Conservation (phyloP, 2,113 vertebrate species). For the Mesitornis unicolor region DNA sequence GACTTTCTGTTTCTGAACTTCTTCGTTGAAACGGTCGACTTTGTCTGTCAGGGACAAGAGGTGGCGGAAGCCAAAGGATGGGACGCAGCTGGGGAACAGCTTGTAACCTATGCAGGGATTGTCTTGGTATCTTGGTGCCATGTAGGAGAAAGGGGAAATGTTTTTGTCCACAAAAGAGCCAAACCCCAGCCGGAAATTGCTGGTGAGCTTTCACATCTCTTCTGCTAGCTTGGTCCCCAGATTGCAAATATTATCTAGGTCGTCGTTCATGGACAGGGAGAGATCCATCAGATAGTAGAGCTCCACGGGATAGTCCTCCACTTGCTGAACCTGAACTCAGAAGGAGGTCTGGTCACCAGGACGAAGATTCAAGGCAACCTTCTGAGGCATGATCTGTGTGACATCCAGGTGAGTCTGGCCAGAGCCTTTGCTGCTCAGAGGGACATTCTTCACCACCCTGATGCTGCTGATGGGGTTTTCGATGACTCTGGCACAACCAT, state of each 20-base stretch:
- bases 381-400: constrained; percentile 90
- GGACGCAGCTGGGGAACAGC: constrained; percentile 88
- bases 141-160: constrained; percentile 97
- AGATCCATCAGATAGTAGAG: constrained; percentile 99
- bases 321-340: constrained; percentile 91
- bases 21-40: constrained; percentile 92
- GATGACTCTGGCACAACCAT: constrained; percentile 75
- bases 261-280: constrained; percentile 97
- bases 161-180: constrained; percentile 97
- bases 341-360: constrained; percentile 89
- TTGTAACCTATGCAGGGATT: constrained; percentile 96
- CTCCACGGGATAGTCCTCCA: constrained; percentile 97
- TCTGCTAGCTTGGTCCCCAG: constrained; percentile 91
- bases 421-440: constrained; percentile 87
- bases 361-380: constrained; percentile 83
- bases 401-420: constrained; percentile 74
- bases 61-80: constrained; percentile 95
- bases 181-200: constrained; percentile 95
- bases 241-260: constrained; percentile 90
- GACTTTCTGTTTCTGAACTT: constrained; percentile 94
- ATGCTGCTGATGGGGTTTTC: constrained; percentile 84
- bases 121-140: constrained; percentile 87
- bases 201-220: constrained; percentile 96
- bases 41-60: constrained; percentile 92
- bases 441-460: constrained; percentile 68